Percentiles rank a stretch among this genome's conserved stretches.
phyloP scores from a whole-genome alignment of 1,140 invertebrate species.

The Phortica variegata region DNA sequence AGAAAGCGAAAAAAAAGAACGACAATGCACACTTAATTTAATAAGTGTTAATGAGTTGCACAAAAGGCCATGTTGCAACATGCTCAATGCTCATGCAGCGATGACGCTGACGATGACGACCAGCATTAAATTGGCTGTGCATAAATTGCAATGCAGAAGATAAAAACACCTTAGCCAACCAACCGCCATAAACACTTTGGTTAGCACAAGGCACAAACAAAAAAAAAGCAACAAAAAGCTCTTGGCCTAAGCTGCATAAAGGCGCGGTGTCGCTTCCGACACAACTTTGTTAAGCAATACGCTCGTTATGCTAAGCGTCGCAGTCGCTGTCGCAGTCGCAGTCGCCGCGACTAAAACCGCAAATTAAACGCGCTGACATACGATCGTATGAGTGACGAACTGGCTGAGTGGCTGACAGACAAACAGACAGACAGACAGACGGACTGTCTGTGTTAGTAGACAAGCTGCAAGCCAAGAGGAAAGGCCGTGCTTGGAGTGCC shows the following conservation, averaged over 20 bases:
- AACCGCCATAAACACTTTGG: background rate
- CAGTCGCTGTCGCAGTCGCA: too few relatives aligned
- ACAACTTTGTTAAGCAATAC: conserved; percentile 38
- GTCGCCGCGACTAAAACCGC: conserved; percentile 18
- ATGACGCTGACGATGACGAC: background rate
- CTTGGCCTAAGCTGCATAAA: conserved; percentile 32
- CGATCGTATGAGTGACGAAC: conserved; percentile 12
- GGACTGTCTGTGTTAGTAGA: too few relatives aligned
- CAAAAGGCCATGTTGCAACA: conserved; percentile 18
- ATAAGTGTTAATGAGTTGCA: conserved; percentile 53
- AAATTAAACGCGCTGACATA: conserved; percentile 28
- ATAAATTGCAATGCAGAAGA: conserved; percentile 24
- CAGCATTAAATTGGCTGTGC: conserved; percentile 25
- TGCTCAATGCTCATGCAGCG: background rate
- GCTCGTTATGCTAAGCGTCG: conserved; percentile 30
- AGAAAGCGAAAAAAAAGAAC: too few relatives aligned
- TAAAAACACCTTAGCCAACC: conserved; percentile 8
- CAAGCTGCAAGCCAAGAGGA: too few relatives aligned
- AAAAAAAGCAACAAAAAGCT: background rate
- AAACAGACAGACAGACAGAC: background rate
- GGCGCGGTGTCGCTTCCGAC: background rate
- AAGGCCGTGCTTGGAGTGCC: too few relatives aligned
- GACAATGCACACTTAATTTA: conserved; percentile 19
- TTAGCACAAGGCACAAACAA: too few relatives aligned
- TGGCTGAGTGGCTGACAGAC: conserved; percentile 2